phyloP scores from a whole-genome alignment of 2,113 vertebrate genomes.

The Hassar affinis region DNA sequence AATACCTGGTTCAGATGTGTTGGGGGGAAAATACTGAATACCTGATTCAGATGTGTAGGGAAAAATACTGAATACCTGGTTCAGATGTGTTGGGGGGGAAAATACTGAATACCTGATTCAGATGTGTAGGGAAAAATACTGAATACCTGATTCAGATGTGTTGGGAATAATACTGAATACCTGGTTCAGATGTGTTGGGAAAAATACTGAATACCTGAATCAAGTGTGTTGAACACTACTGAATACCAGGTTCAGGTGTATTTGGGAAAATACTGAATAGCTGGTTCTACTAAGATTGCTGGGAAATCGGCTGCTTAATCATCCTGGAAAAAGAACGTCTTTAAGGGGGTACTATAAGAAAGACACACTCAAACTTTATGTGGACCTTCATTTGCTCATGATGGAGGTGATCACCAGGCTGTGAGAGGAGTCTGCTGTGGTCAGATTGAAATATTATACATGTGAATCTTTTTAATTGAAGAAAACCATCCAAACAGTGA shows the following conservation, averaged over 20 bases:
- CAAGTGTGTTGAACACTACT: background rate
- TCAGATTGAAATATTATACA: background rate
- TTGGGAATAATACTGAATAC: background rate
- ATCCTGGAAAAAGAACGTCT: conserved; percentile 57
- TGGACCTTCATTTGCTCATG: background rate
- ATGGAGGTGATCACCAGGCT: background rate
- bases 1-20: background rate
- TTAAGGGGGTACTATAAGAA: conserved; percentile 22
- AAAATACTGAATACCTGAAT: background rate
- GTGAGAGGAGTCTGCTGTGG: background rate
- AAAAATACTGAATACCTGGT: background rate
- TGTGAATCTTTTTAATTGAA: background rate
- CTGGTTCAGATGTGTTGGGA: background rate
- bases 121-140: background rate
- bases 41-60: background rate
- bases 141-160: no score
- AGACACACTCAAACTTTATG: conserved; percentile 13
- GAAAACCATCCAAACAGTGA: background rate
- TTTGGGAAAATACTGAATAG: no score
- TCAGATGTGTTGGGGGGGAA: background rate
- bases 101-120: background rate
- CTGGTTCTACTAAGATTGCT: conserved; percentile 59
- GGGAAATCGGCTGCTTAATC: conserved; percentile 66
- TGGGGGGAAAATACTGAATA: background rate
- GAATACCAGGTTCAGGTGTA: background rate